Evolutionary conservation across 2,888 invertebrate species (phyloP).

Genomic region (Drosophila nigritarsus): DNA sequence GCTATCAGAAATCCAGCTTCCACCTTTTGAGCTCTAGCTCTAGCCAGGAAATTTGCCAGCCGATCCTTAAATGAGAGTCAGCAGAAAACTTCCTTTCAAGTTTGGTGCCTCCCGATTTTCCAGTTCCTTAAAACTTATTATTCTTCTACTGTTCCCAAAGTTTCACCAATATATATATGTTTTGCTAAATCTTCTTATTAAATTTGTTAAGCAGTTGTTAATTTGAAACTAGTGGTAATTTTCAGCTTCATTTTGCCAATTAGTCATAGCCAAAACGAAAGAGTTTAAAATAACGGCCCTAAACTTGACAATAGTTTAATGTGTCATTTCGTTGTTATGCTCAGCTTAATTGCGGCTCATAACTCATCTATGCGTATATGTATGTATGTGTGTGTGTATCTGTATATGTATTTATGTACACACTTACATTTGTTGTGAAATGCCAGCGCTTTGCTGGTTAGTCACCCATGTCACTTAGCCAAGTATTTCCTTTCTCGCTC

Average conservation of each 20-base stretch:
- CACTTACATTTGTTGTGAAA: neutral
- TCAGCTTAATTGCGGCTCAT: constrained; percentile 7
- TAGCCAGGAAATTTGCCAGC: neutral
- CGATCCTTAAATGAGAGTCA: neutral
- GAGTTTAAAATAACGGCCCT: neutral
- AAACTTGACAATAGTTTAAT: neutral
- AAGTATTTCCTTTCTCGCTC: neutral
- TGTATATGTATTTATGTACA: neutral
- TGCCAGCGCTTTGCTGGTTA: constrained; percentile 12
- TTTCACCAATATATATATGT: neutral
- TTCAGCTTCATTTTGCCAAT: neutral
- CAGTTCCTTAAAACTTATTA: neutral
- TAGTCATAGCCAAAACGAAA: neutral
- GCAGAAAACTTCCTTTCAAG: neutral
- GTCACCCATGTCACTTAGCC: constrained; percentile 5
- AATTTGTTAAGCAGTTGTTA: too few species aligned
- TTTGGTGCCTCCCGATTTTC: neutral
- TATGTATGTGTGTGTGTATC: neutral
- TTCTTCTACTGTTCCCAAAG: neutral
- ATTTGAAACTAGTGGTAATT: neutral
- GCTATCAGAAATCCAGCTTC: fast-evolving
- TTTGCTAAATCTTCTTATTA: too few species aligned
- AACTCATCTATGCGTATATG: neutral
- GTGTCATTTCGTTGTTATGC: constrained; percentile 3
- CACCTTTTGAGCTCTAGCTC: too few species aligned